Evolutionary conservation across 2,888 invertebrate genomes (phyloP), one percentile per base, ranked within the genome.

Genomic region (Dichetophora obliterata): DNA sequence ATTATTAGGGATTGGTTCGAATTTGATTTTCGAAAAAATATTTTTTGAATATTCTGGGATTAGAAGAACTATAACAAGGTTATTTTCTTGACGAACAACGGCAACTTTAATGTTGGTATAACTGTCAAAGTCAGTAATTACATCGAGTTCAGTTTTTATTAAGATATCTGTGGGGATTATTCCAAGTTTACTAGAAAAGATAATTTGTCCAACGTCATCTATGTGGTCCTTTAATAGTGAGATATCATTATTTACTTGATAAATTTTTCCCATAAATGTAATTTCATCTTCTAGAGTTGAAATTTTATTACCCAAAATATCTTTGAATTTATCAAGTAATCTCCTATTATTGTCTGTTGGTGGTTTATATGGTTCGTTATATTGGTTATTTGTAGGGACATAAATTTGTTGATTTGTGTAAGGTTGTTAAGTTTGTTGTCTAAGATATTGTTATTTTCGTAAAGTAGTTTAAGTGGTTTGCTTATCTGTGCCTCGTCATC

Each of bases 231-330:
- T 57, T 27, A 80, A 65, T 37, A 79, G 57, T 9, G 57, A 11
- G 48, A 79, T 79, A 61, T 79, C 79, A 37, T 79, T 77, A 16
- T 81, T 70, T 52, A 82, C 76, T 72, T 79, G 81, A 66, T 81
- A 79, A 9, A 77, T 19, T 19, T 82, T 75, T 74, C 77, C 66
- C 27, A 82, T 61, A 54, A 75, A 80, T 69, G 65, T 50, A 24
- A 82, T 9, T 76, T 82, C 80, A 43, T 80, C 79, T 69, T 82
- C 78, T 66, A 82, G 5, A 5, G 65, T 79, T 14, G 63, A 68
- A 57, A 80, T 77, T 73, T 77, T 77, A 70, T 76, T 77, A 77
- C 72, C 61, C 50, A 74, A 57, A 19, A 48, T 43, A 24, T 75
- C 57, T 73, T 76, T 77, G 48, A 80, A 78, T 72, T 68, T 61